Conservation (phyloP, 2,113 vertebrate species). For the Poicephalus gulielmi region DNA sequence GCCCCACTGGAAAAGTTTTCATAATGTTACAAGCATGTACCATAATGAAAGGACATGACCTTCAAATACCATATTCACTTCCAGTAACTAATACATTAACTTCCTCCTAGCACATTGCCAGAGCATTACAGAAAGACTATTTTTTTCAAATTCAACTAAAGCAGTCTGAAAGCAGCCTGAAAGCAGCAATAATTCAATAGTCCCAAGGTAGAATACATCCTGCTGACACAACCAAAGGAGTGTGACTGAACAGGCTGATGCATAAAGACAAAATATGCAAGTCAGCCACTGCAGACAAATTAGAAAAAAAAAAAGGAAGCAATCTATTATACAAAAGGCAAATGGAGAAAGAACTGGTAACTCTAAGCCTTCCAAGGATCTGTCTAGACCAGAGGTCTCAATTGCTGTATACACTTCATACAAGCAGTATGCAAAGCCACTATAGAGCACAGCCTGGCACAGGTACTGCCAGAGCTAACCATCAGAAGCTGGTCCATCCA, state of each 20-base stretch:
- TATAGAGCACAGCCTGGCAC: neutral
- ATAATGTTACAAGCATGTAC: rapidly evolving
- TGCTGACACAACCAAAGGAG: neutral
- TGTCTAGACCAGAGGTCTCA: neutral
- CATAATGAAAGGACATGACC: neutral
- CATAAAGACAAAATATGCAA: neutral
- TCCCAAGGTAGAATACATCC: neutral
- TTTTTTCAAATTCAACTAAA: neutral
- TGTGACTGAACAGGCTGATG: neutral
- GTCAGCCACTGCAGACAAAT: neutral
- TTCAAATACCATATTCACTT: neutral
- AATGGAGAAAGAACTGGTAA: neutral
- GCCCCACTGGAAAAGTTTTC: neutral
- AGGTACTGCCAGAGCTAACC: neutral
- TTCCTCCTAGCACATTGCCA: neutral
- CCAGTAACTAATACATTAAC: neutral
- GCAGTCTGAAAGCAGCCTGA: neutral
- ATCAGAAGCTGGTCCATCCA: neutral
- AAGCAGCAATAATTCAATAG: neutral
- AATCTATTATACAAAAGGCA: neutral
- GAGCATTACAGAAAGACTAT: neutral
- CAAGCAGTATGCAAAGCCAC: neutral
- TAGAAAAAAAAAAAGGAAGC: neutral
- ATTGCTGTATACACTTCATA: neutral
- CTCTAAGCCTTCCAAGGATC: neutral